Conservation (phyloP, 2,888 invertebrate genomes). For the Metallyticus violacea region DNA sequence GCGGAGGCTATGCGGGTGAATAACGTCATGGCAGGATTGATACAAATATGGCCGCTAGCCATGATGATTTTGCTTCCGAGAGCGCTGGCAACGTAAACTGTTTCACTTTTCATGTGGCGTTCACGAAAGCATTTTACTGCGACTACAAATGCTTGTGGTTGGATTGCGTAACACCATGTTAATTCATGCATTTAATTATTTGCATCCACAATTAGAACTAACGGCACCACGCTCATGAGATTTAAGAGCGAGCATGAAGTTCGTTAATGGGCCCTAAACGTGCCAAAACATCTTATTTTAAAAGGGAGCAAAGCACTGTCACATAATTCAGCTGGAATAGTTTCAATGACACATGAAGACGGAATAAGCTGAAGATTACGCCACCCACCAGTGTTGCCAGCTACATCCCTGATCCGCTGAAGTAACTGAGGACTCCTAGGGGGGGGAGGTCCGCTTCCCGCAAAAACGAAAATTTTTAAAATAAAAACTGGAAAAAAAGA, state of each 20-base stretch:
- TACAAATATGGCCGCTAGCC: not conserved
- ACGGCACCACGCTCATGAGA: not conserved
- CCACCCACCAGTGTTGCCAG: too few relatives aligned
- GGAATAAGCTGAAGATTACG: too few relatives aligned
- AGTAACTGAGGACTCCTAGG: too few relatives aligned
- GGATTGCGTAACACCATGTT: not conserved
- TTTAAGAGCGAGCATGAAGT: not conserved
- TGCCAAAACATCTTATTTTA: not conserved
- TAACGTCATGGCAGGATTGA: not conserved
- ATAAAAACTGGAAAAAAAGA: too few relatives aligned
- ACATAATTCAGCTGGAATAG: too few relatives aligned
- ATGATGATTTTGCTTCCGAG: not conserved
- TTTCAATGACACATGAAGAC: too few relatives aligned
- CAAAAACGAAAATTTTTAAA: too few relatives aligned
- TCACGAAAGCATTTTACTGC: not conserved
- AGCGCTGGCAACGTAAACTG: too few relatives aligned
- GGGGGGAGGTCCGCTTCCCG: too few relatives aligned
- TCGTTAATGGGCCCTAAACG: not conserved
- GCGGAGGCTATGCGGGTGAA: too few relatives aligned
- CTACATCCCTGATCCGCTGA: too few relatives aligned
- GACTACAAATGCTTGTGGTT: not conserved
- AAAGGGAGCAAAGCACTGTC: not conserved
- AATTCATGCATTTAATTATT: not conserved
- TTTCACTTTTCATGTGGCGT: not conserved
- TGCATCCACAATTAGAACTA: not conserved